Percentiles rank a stretch among this genome's conserved stretches.
These are phyloP conservation scores for Digitonthophagus gazella DNA, from an alignment of 2,888 invertebrate species.

Conservation along the genomic window DNA sequence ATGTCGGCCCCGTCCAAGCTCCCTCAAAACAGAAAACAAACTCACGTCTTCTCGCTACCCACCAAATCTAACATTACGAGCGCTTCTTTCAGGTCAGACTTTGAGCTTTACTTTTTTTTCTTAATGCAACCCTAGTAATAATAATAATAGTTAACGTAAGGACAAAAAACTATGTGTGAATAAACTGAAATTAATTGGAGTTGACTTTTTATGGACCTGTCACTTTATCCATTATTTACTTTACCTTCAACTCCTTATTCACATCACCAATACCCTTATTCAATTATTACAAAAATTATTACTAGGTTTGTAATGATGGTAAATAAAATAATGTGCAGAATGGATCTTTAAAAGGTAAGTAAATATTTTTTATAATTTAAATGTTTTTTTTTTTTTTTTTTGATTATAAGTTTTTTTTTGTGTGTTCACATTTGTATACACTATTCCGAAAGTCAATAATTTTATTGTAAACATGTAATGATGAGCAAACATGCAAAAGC, in stretches of 20 bases:
- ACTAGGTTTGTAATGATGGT: too few species aligned
- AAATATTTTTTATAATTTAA: too few species aligned
- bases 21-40: conserved; percentile 13
- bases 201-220: not conserved
- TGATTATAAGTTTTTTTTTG: too few species aligned
- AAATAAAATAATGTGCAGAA: too few species aligned
- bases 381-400: too few species aligned
- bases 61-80: conserved; percentile 8
- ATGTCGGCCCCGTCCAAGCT: conserved; percentile 14
- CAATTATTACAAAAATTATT: too few species aligned
- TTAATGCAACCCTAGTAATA: not conserved
- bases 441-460: too few species aligned
- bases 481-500: too few species aligned
- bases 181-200: not conserved
- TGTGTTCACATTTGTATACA: too few species aligned
- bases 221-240: not conserved
- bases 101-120: not conserved
- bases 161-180: not conserved
- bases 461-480: too few species aligned
- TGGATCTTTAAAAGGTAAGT: too few species aligned
- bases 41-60: conserved; percentile 12
- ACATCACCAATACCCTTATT: not conserved
- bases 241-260: not conserved
- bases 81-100: conserved; percentile 13
- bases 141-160: not conserved